Base-by-base conservation (phyloP, 2,888 invertebrate genomes). In the Vesta saturnalis region DNA sequence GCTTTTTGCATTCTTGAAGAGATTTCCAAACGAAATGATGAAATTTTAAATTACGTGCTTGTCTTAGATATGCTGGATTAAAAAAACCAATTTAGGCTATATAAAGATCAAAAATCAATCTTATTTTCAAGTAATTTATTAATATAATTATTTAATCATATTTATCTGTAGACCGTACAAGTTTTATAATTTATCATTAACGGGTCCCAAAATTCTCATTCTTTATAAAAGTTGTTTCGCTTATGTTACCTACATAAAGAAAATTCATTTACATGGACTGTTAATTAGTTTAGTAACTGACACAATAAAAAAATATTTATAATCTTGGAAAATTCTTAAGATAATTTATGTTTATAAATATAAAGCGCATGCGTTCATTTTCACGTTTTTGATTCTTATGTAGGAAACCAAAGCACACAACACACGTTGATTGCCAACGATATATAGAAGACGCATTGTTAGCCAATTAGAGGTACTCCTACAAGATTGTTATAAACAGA, bases 361-460 rank as follows among this genome's bases (percentile, higher is more conserved):
- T 64, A 69, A 64, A 57, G 78, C 80, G 80, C 80, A 78, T 77
- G 80, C 78, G 79, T 79, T 72, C 65, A 67, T 71, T 69, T 74
- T 73, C 79, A 77, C 74, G 79, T 79, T 80, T 66, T 79, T 79
- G 79, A 79, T 78, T 79, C 79, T 76, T 75, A 52, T 52, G 74
- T 74, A 77, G 72, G 76, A 77, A 74, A 73, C 74, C 71, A 52
- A 52, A 52, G 52, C 52, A 52, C 49, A 67, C 73, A 70, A 76
- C 78, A 79, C 78, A 79, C 79, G 78, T 76, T 77, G 79, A 79
- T 79, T 78, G 79, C 76, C 77, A 74, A 74, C 76, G 77, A 77
- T 76, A 73, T 75, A 74, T 73, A 75, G 72, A 75, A 72, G 77
- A 79, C 77, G 78, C 76, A 76, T 77, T 76, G 76, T 77, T 75